Evolutionary conservation across 2,797 vertebrate species (phyloP).

Genomic region (Rhodeus uyekii): DNA sequence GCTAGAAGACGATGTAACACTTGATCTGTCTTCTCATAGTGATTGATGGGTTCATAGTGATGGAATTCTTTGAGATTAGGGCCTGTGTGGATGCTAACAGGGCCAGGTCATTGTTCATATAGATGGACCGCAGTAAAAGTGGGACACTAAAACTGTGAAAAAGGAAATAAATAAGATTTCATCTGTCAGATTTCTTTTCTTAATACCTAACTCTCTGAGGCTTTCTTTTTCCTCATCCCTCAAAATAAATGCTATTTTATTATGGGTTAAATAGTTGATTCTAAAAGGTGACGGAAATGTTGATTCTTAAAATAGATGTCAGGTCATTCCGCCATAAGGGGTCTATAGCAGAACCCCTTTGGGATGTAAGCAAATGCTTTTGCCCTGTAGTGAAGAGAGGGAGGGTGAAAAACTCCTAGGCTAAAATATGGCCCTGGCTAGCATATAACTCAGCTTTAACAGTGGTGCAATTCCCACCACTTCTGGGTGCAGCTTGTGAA

Average conservation of each 20-base stretch:
- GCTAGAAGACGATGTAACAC: background rate
- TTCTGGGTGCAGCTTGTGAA: background rate
- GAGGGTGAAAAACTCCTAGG: background rate
- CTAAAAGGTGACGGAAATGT: constrained; percentile 3
- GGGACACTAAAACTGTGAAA: background rate
- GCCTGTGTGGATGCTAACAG: background rate
- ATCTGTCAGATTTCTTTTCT: background rate
- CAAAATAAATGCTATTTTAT: background rate
- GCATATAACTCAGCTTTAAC: background rate
- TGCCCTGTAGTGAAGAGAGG: background rate
- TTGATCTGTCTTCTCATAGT: background rate
- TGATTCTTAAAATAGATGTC: background rate
- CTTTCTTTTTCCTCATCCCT: background rate
- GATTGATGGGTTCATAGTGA: constrained; percentile 1
- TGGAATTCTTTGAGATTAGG: background rate
- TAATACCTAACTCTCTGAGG: background rate
- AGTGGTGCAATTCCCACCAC: too few relatives aligned
- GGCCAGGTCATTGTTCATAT: constrained; percentile 1
- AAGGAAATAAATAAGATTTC: background rate
- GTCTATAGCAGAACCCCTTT: background rate
- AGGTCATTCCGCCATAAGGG: background rate
- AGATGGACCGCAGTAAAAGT: background rate
- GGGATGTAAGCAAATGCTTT: constrained; percentile 12
- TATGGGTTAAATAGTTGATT: background rate
- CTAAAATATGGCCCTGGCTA: background rate